Evolutionary conservation across 2,888 invertebrate genomes (phyloP), one percentile per base, ranked within the genome.

Genomic region (Heteromyza rotundicornis): DNA sequence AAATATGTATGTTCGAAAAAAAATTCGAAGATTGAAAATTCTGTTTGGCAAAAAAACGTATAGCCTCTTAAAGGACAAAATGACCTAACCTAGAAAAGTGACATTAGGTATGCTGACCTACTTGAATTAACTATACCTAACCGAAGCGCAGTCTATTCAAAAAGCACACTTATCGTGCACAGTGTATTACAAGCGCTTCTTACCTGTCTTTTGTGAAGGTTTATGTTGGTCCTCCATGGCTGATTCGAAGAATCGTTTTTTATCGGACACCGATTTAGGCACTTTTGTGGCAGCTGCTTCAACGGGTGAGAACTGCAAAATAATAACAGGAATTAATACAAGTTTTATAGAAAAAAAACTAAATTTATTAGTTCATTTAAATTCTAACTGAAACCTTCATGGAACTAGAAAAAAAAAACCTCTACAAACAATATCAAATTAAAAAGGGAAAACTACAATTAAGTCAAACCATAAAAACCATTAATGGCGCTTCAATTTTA

Each of bases 181-280:
- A n/a, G n/a, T n/a, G n/a, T n/a, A n/a, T n/a, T n/a, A n/a, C n/a
- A n/a, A n/a, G n/a, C n/a, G n/a, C n/a, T n/a, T n/a, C n/a, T n/a
- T 82, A 93, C 94, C 93, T 87, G 92, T 88, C 85, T 93, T 94
- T 56, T 91, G 89, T 73, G 91, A 88, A 67, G 93, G 91, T 84
- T 93, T 92, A 73, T 92, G 90, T 82, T 92, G 92, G 82, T 95
- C 94, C 85, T 95, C 94, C 90, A 97, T 95, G 66, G 96, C 96
- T 80, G 92, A 91, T 85, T 98, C 97, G 84, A 98, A 98, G 85
- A 96, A 94, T 80, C 91, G 92, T 84, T 95, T 95, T 86, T 94
- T 94, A 85, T 95, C 94, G 83, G 93, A 94, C 79, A 97, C 95
- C 65, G 95, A 90, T 86, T 93, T 93, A 79, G 89, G 89, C 79